Base-by-base conservation (phyloP, 2,113 vertebrate species). In the Lamprologus speciosus region DNA sequence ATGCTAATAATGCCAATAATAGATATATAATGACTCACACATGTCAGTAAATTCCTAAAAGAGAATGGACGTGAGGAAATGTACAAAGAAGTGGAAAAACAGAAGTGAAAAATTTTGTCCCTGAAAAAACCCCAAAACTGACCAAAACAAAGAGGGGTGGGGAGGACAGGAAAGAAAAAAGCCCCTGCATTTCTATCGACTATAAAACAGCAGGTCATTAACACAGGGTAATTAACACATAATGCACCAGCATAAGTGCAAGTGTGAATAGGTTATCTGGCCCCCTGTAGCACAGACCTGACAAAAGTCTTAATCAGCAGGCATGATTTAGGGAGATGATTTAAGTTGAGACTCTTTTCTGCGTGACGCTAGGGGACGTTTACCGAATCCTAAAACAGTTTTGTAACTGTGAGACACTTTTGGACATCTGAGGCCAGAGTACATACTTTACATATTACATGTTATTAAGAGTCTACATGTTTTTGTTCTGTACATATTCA, bases 111-210 rank as follows among this genome's bases (percentile, higher is more conserved):
- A 21, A 40, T 37, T 68, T 21, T 68, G 19, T 37, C 19, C 60
- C 33, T 37, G 16, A 21, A 8, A 65, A 65, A 3, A 0, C 0
- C 7, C 47, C 1, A 21, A 68, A 68, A 21, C 33, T 21, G 60
- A 65, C 60, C 60, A 37, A n/a, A 68, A 68, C 19, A 68, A 68
- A 40, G 11, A 21, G 19, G 1, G 19, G 19, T 2, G 10, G 28
- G 28, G 28, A 17, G 58, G 58, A 28, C 10, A 13, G 60, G 19
- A 65, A 1, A 65, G 33, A 65, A 65, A 37, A 65, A 65, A 65
- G 33, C 4, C 60, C 3, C 2, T 3, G 19, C 60, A 65, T 65
- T 3, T 65, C 60, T 65, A 8, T 65, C 2, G 0, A 5, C 31
- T 65, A 65, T 65, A 35, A 65, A 65, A 65, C 31, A 63, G 31